Percentiles rank a stretch among this genome's conserved stretches.
These are phyloP conservation scores for Salarias fasciatus DNA, from an alignment of 2,797 vertebrate genomes.

Conservation along the genomic window DNA sequence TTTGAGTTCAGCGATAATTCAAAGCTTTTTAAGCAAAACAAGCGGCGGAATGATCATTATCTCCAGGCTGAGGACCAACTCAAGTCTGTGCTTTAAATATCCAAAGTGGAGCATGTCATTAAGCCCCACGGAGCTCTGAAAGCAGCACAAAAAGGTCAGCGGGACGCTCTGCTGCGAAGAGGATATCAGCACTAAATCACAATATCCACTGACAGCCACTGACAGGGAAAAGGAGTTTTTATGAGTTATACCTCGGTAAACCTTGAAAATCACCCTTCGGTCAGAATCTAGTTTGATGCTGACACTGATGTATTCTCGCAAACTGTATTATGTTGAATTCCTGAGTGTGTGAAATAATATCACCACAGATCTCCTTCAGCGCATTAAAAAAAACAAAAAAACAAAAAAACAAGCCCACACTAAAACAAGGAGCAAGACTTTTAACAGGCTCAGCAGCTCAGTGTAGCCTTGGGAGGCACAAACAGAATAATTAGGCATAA, in stretches of 20 bases:
- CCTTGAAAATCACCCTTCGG: background rate
- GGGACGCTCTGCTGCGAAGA: background rate
- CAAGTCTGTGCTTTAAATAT: conserved; percentile 10
- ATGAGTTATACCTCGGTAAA: background rate
- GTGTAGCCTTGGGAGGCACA: background rate
- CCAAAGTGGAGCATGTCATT: conserved; percentile 11
- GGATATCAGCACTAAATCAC: background rate
- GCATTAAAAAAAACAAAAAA: background rate
- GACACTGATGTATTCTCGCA: background rate
- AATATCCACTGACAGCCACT: background rate
- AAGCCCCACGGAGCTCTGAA: conserved; percentile 16
- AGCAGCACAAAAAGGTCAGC: conserved; percentile 11
- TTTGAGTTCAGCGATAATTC: background rate
- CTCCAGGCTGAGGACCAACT: background rate
- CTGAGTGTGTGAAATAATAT: background rate
- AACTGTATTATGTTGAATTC: background rate
- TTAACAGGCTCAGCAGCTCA: background rate
- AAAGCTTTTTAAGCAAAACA: background rate
- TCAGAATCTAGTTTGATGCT: background rate
- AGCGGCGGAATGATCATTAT: background rate
- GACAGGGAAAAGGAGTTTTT: background rate
- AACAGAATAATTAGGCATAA: no score
- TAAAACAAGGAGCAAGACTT: background rate
- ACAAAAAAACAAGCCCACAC: background rate
- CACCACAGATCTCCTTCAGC: background rate